These are phyloP conservation scores for Leptinotarsa haldemani DNA, from an alignment of 2,888 invertebrate genomes.

Conservation along the genomic window DNA sequence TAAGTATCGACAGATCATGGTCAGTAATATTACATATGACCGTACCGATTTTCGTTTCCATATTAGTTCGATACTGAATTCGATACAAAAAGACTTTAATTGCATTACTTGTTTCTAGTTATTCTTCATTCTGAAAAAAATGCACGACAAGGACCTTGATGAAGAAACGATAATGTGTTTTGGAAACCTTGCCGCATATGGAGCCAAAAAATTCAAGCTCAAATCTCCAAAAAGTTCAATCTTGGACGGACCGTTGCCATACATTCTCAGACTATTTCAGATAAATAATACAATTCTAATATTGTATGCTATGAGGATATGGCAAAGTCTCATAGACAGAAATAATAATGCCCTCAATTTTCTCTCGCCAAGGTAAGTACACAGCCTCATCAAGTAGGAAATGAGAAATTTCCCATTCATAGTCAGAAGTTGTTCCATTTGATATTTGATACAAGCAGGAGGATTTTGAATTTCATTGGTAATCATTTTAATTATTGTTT, in stretches of 20 bases:
- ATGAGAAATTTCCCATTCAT: neutral
- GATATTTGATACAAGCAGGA: too few species aligned
- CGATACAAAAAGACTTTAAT: neutral
- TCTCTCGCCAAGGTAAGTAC: slow-evolving; percentile 64
- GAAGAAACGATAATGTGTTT: slow-evolving; percentile 67
- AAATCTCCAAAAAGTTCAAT: slow-evolving; percentile 65
- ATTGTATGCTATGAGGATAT: slow-evolving; percentile 69
- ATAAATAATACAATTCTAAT: slow-evolving; percentile 67
- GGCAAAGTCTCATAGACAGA: slow-evolving; percentile 71
- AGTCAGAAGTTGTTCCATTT: neutral
- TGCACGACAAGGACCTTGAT: slow-evolving; percentile 63
- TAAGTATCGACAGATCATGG: too few species aligned
- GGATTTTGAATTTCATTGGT: too few species aligned
- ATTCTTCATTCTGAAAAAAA: slow-evolving; percentile 67
- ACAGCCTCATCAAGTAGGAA: neutral
- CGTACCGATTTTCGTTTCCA: too few species aligned
- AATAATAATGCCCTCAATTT: slow-evolving; percentile 65
- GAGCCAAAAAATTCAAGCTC: slow-evolving; percentile 67
- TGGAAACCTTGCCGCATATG: slow-evolving; percentile 69
- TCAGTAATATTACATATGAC: too few species aligned
- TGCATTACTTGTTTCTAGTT: slow-evolving; percentile 54
- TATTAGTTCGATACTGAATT: too few species aligned
- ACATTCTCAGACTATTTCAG: slow-evolving; percentile 67
- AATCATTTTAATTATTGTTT: too few species aligned
- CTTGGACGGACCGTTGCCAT: slow-evolving; percentile 66